A percentile compares a stretch with the other conserved stretches of the same genome.
Conservation (phyloP, 2,797 vertebrate species). For the Rhinella marina region DNA sequence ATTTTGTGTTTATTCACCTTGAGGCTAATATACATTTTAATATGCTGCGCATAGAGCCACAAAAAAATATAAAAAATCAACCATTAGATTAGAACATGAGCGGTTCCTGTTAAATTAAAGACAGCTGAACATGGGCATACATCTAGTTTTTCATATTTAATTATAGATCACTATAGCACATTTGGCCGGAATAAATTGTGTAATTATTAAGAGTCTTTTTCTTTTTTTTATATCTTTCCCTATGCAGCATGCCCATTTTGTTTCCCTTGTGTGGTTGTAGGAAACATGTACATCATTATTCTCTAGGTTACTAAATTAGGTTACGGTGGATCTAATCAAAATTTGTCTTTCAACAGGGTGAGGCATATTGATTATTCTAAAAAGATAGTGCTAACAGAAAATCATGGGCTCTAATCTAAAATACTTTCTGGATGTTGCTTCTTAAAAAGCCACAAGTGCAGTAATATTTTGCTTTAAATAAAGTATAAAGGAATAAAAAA, state of each 20-base stretch:
- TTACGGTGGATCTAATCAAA: constrained; percentile 54
- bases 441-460: not conserved
- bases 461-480: no score
- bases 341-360: no score
- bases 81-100: constrained; percentile 87
- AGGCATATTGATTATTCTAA: no score
- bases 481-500: no score
- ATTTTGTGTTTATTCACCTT: constrained; percentile 90
- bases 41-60: constrained; percentile 81
- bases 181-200: constrained; percentile 92
- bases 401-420: not conserved
- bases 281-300: constrained; percentile 67
- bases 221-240: constrained; percentile 82
- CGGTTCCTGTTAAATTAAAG: constrained; percentile 93
- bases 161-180: constrained; percentile 86
- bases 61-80: constrained; percentile 71
- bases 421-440: not conserved
- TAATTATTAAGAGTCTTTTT: constrained; percentile 89
- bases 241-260: constrained; percentile 77
- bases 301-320: constrained; percentile 66
- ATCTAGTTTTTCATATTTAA: constrained; percentile 98
- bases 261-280: constrained; percentile 70
- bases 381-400: no score
- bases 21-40: constrained; percentile 92
- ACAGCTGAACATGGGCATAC: constrained; percentile 89